These are phyloP conservation scores for Drosophila triauraria DNA, from an alignment of 1,140 invertebrate species.

Conservation along the genomic window DNA sequence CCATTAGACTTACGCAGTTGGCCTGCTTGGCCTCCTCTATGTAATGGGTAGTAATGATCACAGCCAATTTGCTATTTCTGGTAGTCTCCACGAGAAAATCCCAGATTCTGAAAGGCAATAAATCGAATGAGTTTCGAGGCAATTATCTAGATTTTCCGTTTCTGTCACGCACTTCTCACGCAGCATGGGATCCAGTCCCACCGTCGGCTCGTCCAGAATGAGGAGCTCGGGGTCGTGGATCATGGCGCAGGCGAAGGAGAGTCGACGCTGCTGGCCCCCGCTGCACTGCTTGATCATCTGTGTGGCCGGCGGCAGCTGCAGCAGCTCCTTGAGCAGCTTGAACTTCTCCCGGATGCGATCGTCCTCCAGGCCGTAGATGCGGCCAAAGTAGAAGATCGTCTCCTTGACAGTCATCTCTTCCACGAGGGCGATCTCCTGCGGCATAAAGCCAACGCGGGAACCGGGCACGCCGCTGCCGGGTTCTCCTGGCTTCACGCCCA, in stretches of 20 bases:
- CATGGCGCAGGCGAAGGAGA: constrained; percentile 94
- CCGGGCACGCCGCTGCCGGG: constrained; percentile 92
- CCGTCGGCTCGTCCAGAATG: constrained; percentile 97
- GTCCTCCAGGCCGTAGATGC: constrained; percentile 92
- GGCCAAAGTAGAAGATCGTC: constrained; percentile 95
- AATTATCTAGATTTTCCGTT: background rate
- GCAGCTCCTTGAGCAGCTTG: constrained; percentile 89
- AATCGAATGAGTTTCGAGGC: background rate
- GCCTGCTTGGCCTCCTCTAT: constrained; percentile 96
- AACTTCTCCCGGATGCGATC: constrained; percentile 89
- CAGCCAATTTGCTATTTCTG: constrained; percentile 88
- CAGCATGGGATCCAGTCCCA: constrained; percentile 95
- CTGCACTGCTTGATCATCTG: constrained; percentile 89
- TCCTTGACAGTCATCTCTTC: constrained; percentile 94
- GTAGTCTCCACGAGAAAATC: constrained; percentile 92
- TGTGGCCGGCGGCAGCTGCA: constrained; percentile 90
- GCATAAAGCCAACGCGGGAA: constrained; percentile 94
- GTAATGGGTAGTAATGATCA: constrained; percentile 97
- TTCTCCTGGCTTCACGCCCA: constrained; percentile 91
- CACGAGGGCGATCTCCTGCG: constrained; percentile 95
- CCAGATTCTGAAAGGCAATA: constrained; percentile 92
- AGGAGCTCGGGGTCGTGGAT: constrained; percentile 95
- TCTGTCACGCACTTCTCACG: constrained; percentile 89
- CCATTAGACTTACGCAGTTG: constrained; percentile 88
- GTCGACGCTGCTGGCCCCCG: constrained; percentile 94